These are phyloP conservation scores for Polietes domitor DNA, from an alignment of 2,888 invertebrate genomes.

Conservation along the genomic window DNA sequence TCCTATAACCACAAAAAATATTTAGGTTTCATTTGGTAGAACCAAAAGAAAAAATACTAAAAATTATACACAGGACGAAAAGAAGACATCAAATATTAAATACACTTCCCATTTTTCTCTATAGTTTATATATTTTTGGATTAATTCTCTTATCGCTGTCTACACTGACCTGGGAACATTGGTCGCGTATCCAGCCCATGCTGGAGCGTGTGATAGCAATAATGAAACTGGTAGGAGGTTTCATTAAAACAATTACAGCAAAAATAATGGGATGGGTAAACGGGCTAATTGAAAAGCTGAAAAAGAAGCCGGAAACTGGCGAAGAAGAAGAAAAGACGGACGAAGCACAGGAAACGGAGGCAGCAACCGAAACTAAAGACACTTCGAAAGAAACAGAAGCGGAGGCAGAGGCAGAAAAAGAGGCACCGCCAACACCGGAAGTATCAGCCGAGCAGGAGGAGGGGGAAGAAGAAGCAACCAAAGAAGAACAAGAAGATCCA, in stretches of 20 bases:
- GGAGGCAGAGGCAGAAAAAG: constrained; percentile 15
- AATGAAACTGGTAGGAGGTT: not conserved
- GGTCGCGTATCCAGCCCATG: constrained; percentile 42
- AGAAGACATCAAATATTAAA: not conserved
- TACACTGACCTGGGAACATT: constrained; percentile 57
- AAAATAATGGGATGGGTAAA: not conserved
- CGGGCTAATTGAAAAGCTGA: constrained; percentile 36
- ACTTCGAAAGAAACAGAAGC: constrained; percentile 31
- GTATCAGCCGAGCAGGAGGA: constrained; percentile 7
- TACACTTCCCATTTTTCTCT: not conserved
- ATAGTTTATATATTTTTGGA: constrained; percentile 59
- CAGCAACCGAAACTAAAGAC: constrained; percentile 30
- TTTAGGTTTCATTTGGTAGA: too few relatives aligned
- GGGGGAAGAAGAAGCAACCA: constrained; percentile 10
- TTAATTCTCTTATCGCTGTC: constrained; percentile 32
- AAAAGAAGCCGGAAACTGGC: constrained; percentile 35
- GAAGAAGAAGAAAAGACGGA: constrained; percentile 12
- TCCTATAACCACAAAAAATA: too few relatives aligned
- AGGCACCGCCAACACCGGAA: not conserved
- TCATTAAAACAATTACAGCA: not conserved
- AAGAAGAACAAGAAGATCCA: constrained; percentile 40
- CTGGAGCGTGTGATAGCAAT: not conserved
- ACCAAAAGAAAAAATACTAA: too few relatives aligned
- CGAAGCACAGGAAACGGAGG: constrained; percentile 26
- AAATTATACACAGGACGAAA: too few relatives aligned